A percentile compares a stretch with the other conserved stretches of the same genome.
These are phyloP conservation scores for Percina caprodes DNA, from an alignment of 2,113 vertebrate genomes.

Conservation along the genomic window DNA sequence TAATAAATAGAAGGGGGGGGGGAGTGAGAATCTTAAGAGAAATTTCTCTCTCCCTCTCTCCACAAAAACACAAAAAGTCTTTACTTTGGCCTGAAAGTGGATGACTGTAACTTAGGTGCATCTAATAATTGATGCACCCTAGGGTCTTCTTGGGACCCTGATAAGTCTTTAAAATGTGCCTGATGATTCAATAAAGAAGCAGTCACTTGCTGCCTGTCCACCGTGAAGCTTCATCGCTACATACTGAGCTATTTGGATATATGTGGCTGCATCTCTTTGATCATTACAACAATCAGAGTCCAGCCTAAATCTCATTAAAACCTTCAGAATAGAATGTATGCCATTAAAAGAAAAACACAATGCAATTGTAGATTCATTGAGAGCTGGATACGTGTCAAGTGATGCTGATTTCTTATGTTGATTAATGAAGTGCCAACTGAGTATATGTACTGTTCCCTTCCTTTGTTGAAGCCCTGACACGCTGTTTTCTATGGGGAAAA, in stretches of 20 bases:
- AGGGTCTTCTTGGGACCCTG: conserved; percentile 47
- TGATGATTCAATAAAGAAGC: conserved; percentile 66
- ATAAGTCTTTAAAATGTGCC: conserved; percentile 60
- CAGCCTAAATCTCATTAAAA: conserved; percentile 58
- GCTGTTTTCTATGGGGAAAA: conserved; percentile 77
- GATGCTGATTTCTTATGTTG: conserved; percentile 71
- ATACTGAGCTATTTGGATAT: conserved; percentile 36
- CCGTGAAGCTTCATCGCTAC: conserved; percentile 39
- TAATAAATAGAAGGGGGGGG: conserved; percentile 81
- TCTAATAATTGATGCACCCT: conserved; percentile 60
- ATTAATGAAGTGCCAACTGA: conserved; percentile 80
- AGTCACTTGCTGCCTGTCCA: conserved; percentile 52
- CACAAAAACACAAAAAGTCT: conserved; percentile 58
- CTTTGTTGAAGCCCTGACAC: conserved; percentile 70
- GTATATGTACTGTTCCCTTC: conserved; percentile 69
- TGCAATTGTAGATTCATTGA: conserved; percentile 20
- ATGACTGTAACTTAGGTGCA: conserved; percentile 50
- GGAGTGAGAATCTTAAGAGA: conserved; percentile 75
- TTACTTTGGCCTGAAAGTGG: conserved; percentile 48
- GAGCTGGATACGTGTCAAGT: conserved; percentile 62
- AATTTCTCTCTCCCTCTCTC: conserved; percentile 62
- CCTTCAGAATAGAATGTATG: conserved; percentile 26
- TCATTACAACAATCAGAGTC: conserved; percentile 51
- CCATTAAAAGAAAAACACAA: conserved; percentile 49
- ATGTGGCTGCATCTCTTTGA: conserved; percentile 46